Evolutionary conservation across 2,888 invertebrate species (phyloP).

Genomic region (Dryobota labecula): DNA sequence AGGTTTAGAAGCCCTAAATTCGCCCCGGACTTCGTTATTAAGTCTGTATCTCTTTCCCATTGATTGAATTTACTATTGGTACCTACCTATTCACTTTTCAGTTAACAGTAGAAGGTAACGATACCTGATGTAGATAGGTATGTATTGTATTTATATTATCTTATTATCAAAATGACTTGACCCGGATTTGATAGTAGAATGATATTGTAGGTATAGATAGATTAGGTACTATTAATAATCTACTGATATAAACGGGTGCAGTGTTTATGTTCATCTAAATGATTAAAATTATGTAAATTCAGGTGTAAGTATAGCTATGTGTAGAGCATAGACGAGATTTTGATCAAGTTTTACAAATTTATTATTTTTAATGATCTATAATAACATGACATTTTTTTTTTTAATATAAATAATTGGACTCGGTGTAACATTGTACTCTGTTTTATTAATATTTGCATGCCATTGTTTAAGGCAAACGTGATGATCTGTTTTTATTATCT

Average conservation of each 20-base stretch:
- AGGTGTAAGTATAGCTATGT: background rate
- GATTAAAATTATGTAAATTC: constrained; percentile 26
- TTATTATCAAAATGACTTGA: constrained; percentile 36
- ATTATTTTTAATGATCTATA: too few species aligned
- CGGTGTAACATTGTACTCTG: too few species aligned
- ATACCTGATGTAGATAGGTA: background rate
- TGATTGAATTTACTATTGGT: background rate
- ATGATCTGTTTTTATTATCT: too few species aligned
- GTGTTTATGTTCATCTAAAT: background rate
- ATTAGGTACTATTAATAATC: constrained; percentile 5
- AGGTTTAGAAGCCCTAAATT: constrained; percentile 7
- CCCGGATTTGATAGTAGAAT: constrained; percentile 50
- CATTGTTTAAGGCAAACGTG: too few species aligned
- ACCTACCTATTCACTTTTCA: background rate
- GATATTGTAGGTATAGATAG: constrained; percentile 14
- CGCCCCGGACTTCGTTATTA: background rate
- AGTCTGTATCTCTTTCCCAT: background rate
- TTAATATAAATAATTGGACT: too few species aligned
- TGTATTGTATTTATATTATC: background rate
- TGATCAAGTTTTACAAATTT: too few species aligned
- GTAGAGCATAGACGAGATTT: too few species aligned
- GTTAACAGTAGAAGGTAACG: background rate
- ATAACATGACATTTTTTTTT: too few species aligned
- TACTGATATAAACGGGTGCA: constrained; percentile 16
- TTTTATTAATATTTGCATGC: too few species aligned